Conservation (phyloP, 2,113 vertebrate genomes). For the Tamias sibiricus region DNA sequence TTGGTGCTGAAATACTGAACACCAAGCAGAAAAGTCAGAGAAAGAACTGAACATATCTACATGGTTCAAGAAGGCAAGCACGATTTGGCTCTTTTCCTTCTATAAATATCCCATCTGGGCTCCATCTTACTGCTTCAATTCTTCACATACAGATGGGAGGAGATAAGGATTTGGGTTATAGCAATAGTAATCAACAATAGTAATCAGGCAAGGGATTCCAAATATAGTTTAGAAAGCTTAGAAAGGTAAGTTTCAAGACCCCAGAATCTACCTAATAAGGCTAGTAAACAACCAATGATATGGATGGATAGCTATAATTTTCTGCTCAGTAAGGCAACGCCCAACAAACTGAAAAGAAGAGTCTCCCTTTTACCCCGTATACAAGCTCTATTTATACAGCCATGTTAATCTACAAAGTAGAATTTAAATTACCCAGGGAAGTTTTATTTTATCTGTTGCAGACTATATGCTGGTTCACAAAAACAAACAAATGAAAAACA, state of each 20-base stretch:
- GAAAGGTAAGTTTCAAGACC: not conserved
- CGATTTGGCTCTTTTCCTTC: not conserved
- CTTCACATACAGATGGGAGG: not conserved
- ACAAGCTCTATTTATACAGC: not conserved
- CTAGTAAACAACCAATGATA: too few species aligned
- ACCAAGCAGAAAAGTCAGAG: not conserved
- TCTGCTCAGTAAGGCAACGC: not conserved
- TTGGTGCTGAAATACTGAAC: not conserved
- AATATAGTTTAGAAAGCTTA: not conserved
- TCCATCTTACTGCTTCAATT: not conserved
- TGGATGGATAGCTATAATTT: not conserved
- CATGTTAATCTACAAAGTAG: not conserved
- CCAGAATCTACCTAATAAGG: not conserved
- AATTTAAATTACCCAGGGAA: not conserved
- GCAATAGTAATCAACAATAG: too few species aligned
- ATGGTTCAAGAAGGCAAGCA: not conserved
- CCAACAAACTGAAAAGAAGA: not conserved
- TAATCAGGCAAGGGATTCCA: not conserved
- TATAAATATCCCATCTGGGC: not conserved
- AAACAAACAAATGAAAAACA: constrained; percentile 38
- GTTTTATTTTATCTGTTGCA: not conserved
- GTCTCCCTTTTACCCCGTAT: not conserved
- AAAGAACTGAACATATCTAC: not conserved
- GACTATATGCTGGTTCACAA: not conserved
- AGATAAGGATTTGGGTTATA: not conserved